Evolutionary conservation across 2,113 vertebrate species (phyloP), one percentile per base, ranked within the genome.

Genomic region (Pangasianodon gigas): DNA sequence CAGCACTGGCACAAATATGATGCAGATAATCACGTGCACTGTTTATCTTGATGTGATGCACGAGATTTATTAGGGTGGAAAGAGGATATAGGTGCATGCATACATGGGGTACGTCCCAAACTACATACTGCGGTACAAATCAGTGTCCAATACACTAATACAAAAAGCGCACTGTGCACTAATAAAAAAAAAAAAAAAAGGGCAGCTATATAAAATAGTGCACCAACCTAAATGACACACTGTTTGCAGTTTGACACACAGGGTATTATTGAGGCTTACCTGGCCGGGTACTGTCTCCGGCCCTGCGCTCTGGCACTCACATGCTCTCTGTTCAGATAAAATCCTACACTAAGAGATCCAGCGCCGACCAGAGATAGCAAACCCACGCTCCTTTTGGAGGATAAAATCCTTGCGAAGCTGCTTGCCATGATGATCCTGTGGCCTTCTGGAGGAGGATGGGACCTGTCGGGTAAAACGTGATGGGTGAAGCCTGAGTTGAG

Each of bases 251-350:
- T 10, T 52, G 3, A 6, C 24, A 56, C 2, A 48, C 0, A 51
- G 10, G 0, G 19, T 65, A 26, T 67, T 11, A 13, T 37, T 19
- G 51, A 62, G 51, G 37, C 56, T 89, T 96, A 99, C 98, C 98
- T 99, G 90, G 98, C 95, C 46, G 98, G 98, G 94, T 98, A 99
- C 21, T 94, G 93, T 93, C 97, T 97, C 86, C 97, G 96, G n/a
- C 95, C 94, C 0, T 94, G 93, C 9, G 86, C 56, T 21, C 93
- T 95, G 9, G 97, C 97, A 92, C 91, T 94, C 92, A 97, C 93
- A 67, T 96, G 90, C n/a, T 98, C 96, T 92, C 97, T 96, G 90
- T 93, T 93, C 86, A 99, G 94, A 71, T 98, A 95, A 88, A 96
- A 93, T 0, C 97, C 98, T 6, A 96, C 96, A 8, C 97, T 95